Evolutionary conservation across 2,113 vertebrate species (phyloP), one percentile per base, ranked within the genome.

Genomic region (Loxodonta africana): DNA sequence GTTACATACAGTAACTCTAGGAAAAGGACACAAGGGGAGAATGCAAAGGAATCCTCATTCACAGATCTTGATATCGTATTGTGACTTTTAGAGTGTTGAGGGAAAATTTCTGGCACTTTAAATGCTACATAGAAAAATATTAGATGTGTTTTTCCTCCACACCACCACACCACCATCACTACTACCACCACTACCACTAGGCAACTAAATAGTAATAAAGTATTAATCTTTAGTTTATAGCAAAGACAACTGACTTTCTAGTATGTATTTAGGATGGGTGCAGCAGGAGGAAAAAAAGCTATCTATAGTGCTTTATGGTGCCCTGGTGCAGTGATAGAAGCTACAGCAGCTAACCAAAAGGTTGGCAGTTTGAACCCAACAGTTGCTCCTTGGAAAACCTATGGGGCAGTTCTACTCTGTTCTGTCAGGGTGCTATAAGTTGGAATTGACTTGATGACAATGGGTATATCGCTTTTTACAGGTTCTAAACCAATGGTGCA

Each of bases 221-320:
- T 15, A 46, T 74, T 5, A 17, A 14, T 73, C 20, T 78, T 30
- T 51, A 67, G 28, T 14, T 26, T 80, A 1, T 21, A 5, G 0
- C 10, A 26, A 74, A 80, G n/a, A 33, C 3, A 85, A 85, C 17
- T 62, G 41, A n/a, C 21, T 73, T 2, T 44, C 25, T 33, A 20
- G 10, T 9, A 0, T 57, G 11, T 33, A 4, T 11, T 14, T 74
- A 33, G 26, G 14, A 51, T 15, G 4, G 6, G 0, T 4, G 8
- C 62, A 17, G 2, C 8, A n/a, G 30, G 33, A n/a, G 14, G 3
- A 8, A 11, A 26, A 26, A 94, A 88, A 26, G 15, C 23, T 71
- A 7, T 21, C 9, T 41, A 53, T 5, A 41, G 2, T 62, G 15
- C 14, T 69, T 15, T 10, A 30, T 3, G 11, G 11, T 12, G 53